Conservation (phyloP, 92 coral and sea anemone genomes). For the Siderastrea radians region DNA sequence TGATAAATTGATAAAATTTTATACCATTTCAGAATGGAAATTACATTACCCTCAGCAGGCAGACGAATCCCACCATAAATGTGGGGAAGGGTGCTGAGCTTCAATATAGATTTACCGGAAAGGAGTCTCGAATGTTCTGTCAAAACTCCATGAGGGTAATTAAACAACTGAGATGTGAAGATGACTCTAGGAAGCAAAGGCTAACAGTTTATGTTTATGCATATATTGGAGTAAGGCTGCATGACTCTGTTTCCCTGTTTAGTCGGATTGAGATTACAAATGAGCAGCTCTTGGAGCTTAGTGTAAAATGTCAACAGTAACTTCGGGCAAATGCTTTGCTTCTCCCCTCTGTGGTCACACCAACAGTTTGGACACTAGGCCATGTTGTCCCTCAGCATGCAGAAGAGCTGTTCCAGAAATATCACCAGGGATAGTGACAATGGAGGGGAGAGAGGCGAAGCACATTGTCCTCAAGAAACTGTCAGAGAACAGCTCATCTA, state of each 20-base stretch:
- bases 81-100: conserved; percentile 58
- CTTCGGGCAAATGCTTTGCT: conserved; percentile 75
- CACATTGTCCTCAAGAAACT: conserved; percentile 54
- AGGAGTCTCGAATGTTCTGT: conserved; percentile 68
- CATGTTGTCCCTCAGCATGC: conserved; percentile 61
- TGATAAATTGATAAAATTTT: conserved; percentile 15
- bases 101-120: conserved; percentile 75
- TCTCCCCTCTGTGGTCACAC: conserved; percentile 58
- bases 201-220: conserved; percentile 55
- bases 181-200: conserved; percentile 66
- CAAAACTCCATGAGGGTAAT: conserved; percentile 72
- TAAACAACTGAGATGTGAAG: conserved; percentile 53
- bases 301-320: conserved; percentile 45
- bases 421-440: conserved; percentile 52
- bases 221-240: conserved; percentile 65
- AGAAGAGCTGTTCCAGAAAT: conserved; percentile 49
- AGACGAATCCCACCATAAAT: conserved; percentile 61
- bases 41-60: conserved; percentile 45
- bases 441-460: conserved; percentile 70
- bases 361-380: conserved; percentile 65
- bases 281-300: conserved; percentile 50
- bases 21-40: conserved; percentile 54
- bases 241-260: conserved; percentile 59
- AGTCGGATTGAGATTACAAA: conserved; percentile 57
- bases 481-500: conserved; percentile 41